Evolutionary conservation across 2,888 invertebrate genomes (phyloP), one percentile per base, ranked within the genome.

Genomic region (Pterostichus niger): DNA sequence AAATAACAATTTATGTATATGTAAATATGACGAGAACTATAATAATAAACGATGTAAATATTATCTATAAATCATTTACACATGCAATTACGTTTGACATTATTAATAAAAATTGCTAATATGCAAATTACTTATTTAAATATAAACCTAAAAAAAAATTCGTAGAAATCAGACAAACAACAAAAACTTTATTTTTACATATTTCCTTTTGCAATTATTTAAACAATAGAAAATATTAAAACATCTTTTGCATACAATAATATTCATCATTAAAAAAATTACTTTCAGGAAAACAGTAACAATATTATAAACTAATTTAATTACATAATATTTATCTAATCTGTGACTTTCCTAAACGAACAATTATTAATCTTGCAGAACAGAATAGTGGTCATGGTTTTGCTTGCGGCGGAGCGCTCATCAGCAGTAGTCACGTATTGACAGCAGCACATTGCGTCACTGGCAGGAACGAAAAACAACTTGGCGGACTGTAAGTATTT

Each of bases 401-500:
- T 61, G 85, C 85, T 6, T 90, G 90, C 85, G 89, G 89, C 1
- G 90, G 89, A 6, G 86, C 87, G 7, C 85, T 90, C 7, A 88
- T 90, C 33, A 88, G 85, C 83, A 85, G 86, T 6, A 84, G 86
- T 71, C 89, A 88, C 84, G 86, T 90, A n/a, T 76, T 90, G 17
- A 90, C 90, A 10, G 90, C 90, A 3, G 90, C 89, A 0, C 90
- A 90, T 85, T 90, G 90, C 84, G 87, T 89, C 11, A 83, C 85
- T 3, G 86, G 84, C 33, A 17, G 52, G 6, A 83, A 82, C 44
- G 79, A 78, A 10, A 31, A 80, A 52, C 83, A 73, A 13, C 61
- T 77, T 11, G 81, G 81, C 31, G 84, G 84, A 40, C 24, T 81
- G 84, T 84, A 82, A 83, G 83, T 31, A 49, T 64, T 46, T 17